Evolutionary conservation across 2,888 invertebrate genomes (phyloP), one percentile per base, ranked within the genome.

Genomic region (Ephialtes manifestator): DNA sequence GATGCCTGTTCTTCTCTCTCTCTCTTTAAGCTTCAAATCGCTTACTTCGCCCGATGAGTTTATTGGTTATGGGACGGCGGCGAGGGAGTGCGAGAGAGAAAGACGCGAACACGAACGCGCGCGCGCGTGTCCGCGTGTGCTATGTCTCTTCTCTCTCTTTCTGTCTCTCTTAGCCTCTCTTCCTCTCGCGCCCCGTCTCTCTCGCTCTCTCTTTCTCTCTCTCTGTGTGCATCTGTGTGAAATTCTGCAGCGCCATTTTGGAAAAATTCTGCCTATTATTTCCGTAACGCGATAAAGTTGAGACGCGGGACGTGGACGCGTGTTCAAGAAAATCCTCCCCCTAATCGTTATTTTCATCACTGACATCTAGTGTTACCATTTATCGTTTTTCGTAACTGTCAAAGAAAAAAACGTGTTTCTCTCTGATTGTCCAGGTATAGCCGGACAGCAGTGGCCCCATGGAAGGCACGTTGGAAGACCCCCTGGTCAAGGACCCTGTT

Each of bases 221-320:
- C 46, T 39, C 39, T 63, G 10, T 67, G 67, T 67, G 67, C 15
- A 11, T 81, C 74, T 79, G 90, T 90, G 89, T 90, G 90, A 92
- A 92, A 91, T 92, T 92, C 89, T 82, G 88, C 90, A 90, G 93
- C 93, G 93, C 93, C 93, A 93, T 93, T 93, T 93, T 93, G 93
- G 93, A 93, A 93, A 93, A 92, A 93, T 92, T 90, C 79, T 86
- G 82, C 84, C 87, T 87, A 88, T 88, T 88, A 88, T 88, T 87
- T 88, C 86, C 79, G 87, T 88, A 85, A 83, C 86, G 84, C 84
- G 86, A 70, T 68, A 71, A 77, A 71, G 70, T 46, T 65, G 46
- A 67, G 76, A 85, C 65, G 85, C 82, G 70, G 75, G 65, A 82
- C 58, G 72, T 75, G 79, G 76, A 84, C 70, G 81, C 78, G 70